Evolutionary conservation across 2,113 vertebrate genomes (phyloP).

Genomic region (Hydropotes inermis): DNA sequence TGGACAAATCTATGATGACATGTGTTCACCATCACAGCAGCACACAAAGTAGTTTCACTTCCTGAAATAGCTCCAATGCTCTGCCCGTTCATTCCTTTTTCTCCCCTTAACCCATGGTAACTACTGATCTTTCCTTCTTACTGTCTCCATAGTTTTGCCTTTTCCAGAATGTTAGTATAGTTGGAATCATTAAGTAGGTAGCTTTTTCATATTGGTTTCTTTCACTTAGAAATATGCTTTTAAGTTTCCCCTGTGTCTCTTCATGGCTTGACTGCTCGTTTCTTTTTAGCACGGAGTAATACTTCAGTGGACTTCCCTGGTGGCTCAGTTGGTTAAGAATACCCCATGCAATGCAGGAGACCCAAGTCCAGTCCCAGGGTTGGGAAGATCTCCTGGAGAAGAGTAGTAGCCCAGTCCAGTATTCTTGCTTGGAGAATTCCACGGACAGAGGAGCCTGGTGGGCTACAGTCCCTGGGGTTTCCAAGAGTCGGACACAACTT

Average conservation of each 20-base stretch:
- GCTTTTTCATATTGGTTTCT: background rate
- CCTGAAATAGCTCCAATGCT: background rate
- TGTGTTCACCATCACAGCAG: too few relatives aligned
- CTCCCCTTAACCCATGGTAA: background rate
- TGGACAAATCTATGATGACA: background rate
- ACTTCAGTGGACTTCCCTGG: background rate
- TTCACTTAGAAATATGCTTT: background rate
- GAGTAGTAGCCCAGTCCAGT: background rate
- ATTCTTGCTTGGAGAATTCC: background rate
- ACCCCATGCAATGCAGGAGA: rapidly evolving
- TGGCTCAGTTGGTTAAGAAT: background rate
- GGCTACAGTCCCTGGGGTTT: background rate
- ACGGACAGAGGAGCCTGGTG: background rate
- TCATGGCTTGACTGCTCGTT: background rate
- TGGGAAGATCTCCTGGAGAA: background rate
- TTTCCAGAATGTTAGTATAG: background rate
- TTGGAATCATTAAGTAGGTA: background rate
- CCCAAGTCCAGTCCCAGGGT: background rate
- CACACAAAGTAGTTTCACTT: background rate
- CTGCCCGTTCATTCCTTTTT: background rate
- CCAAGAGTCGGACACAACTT: background rate
- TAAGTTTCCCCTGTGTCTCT: background rate
- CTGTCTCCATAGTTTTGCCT: background rate
- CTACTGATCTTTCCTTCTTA: background rate
- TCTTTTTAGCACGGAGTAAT: background rate